Conservation (phyloP, 2,113 vertebrate species). For the Rousettus leschenaultii region DNA sequence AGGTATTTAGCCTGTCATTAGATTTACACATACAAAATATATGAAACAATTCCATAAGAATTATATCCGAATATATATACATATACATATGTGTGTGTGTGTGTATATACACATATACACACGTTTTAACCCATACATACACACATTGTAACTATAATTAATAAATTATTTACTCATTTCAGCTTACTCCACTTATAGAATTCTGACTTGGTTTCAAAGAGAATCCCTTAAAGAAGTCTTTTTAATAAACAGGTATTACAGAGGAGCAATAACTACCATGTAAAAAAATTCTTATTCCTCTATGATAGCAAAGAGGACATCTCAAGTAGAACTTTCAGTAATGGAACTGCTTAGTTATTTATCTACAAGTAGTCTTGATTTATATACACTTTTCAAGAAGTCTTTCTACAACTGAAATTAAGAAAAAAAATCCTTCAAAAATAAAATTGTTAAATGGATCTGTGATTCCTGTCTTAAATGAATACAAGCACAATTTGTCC, state of each 20-base stretch:
- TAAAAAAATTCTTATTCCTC: not conserved
- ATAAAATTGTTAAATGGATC: not conserved
- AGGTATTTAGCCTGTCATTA: not conserved
- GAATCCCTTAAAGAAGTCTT: not conserved
- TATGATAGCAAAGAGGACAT: not conserved
- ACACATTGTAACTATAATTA: not conserved
- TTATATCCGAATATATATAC: not conserved
- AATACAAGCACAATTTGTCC: not conserved
- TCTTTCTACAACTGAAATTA: not conserved
- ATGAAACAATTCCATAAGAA: conserved; percentile 25
- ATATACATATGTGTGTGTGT: not conserved
- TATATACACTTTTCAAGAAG: not conserved
- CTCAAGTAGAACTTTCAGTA: not conserved
- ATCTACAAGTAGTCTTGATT: not conserved
- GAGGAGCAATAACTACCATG: not conserved
- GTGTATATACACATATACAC: not conserved
- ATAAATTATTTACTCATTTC: not conserved
- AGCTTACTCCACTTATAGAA: not conserved
- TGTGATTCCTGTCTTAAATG: conserved; percentile 1
- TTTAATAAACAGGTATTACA: not conserved
- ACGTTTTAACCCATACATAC: not conserved
- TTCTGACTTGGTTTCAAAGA: not conserved
- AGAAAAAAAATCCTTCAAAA: not conserved
- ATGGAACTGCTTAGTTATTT: not conserved
- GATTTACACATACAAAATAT: not conserved